A percentile compares a stretch with the other conserved stretches of the same genome.
phyloP scores from a whole-genome alignment of 2,113 vertebrate species.

The Python bivittatus region DNA sequence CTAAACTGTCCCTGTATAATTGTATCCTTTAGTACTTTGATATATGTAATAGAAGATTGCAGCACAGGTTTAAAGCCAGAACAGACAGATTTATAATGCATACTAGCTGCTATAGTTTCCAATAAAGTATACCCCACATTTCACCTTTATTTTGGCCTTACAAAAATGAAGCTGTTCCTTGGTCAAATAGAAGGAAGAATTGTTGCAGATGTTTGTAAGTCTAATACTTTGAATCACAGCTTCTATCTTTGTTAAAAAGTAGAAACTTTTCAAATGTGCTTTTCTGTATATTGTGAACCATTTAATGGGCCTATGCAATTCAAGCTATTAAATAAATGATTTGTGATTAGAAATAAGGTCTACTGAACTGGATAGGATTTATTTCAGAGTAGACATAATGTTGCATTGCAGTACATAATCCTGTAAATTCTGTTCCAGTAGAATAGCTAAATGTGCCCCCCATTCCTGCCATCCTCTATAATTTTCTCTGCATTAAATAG shows the following conservation, averaged over 20 bases:
- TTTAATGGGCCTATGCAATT: neutral
- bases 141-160: neutral
- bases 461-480: too few relatives aligned
- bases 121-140: neutral
- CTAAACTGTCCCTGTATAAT: slow-evolving; percentile 3
- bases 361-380: too few relatives aligned
- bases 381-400: too few relatives aligned
- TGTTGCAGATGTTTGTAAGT: neutral
- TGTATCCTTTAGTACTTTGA: neutral
- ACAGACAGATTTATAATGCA: slow-evolving; percentile 13
- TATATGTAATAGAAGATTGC: slow-evolving; percentile 10
- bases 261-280: neutral
- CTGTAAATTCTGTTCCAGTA: too few relatives aligned
- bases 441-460: too few relatives aligned
- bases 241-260: neutral
- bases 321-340: neutral
- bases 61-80: slow-evolving; percentile 1
- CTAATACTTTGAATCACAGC: neutral
- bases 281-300: neutral
- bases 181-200: neutral
- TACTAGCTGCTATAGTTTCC: neutral
- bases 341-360: too few relatives aligned
- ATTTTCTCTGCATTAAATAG: too few relatives aligned
- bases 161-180: neutral
- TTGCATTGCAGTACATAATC: too few relatives aligned